Conservation (phyloP, 2,797 vertebrate genomes). For the Luscinia luscinia region DNA sequence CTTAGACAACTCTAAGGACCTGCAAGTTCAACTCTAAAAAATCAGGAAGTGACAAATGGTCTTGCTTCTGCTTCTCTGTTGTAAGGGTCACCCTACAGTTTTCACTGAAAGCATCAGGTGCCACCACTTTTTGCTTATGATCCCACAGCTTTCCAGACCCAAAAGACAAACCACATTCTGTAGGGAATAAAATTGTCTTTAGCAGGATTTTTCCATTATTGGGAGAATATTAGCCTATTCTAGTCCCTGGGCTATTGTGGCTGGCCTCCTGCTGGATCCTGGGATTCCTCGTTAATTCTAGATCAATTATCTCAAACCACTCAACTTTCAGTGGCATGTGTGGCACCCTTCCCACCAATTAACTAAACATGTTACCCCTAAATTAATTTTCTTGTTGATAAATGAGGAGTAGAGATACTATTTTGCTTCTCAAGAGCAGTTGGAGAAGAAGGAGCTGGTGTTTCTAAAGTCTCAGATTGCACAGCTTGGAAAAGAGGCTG, state of each 20-base stretch:
- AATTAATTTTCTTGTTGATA: neutral
- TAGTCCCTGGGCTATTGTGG: neutral
- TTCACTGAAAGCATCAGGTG: neutral
- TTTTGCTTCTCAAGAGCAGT: neutral
- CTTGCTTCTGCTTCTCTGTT: neutral
- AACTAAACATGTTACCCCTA: neutral
- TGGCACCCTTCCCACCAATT: neutral
- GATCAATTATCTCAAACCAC: neutral
- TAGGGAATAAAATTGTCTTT: neutral
- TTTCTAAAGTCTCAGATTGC: neutral
- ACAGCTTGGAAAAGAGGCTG: neutral
- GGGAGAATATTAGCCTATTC: neutral
- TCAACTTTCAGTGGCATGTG: neutral
- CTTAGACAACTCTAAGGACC: neutral
- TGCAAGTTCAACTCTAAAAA: neutral
- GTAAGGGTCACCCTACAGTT: neutral
- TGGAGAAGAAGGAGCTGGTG: neutral
- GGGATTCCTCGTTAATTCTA: neutral
- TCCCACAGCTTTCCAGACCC: neutral
- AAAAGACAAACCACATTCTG: neutral
- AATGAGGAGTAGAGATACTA: neutral
- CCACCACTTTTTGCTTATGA: neutral
- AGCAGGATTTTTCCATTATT: neutral
- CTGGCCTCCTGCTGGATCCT: neutral
- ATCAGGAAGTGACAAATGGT: neutral